Evolutionary conservation across 64 coral and sea anemone species (phyloP), one percentile per base, ranked within the genome.

Genomic region (Trachythela sp.): DNA sequence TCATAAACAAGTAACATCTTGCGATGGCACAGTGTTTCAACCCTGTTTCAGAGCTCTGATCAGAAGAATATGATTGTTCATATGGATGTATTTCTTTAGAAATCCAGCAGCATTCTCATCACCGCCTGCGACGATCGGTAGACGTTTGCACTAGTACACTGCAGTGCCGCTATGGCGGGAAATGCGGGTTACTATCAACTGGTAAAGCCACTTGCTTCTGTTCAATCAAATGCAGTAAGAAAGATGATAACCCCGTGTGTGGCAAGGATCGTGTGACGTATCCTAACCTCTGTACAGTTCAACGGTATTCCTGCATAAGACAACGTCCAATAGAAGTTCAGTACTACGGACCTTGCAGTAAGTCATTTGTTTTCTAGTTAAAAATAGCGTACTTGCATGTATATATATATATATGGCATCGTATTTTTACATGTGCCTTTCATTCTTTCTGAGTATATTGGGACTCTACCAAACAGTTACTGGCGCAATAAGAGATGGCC

Each of bases 201-300:
- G 75, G 75, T 4, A 80, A 80, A 39, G 33, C 75, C 13, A 80
- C 75, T 10, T 80, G 75, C 37, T 39, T 80, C 34, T 80, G 75
- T 80, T 29, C 75, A 37, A 80, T 80, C 26, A 80, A 20, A 80
- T 80, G 75, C 75, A 39, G 75, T 80, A 2, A n/a, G 56, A 35
- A 80, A 17, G 75, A 80, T 35, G 34, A 80, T 36, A 37, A 0
- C 2, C 75, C 75, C 8, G 75, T 80, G 33, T 80, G 75, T 80
- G 75, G 75, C 2, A 30, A 29, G 34, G 75, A 80, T 30, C 13
- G 75, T 14, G 75, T 80, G 8, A 80, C 75, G 75, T 80, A 80
- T 8, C 32, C 30, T 39, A 80, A 80, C 33, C 75, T 39, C 9
- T 80, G 75, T 36, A 80, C 75, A 37, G 75, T 80, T 15, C 75